phyloP scores from a whole-genome alignment of 2,797 vertebrate genomes.

The Anabas testudineus region DNA sequence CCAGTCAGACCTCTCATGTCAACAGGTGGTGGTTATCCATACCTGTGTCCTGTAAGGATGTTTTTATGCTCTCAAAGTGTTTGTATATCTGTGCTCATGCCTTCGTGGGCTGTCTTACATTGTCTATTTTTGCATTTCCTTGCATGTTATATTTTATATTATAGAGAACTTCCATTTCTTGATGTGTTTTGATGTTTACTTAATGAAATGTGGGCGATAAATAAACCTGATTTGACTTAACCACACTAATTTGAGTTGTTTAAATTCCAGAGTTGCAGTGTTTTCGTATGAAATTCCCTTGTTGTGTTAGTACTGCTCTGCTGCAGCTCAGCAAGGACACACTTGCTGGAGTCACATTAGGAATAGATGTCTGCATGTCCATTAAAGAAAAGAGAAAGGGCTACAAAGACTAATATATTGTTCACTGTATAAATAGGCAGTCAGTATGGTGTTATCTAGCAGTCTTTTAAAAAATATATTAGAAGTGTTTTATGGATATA shows the following conservation, averaged over 20 bases:
- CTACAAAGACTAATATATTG: too few species aligned
- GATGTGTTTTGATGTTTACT: not conserved
- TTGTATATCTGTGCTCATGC: not conserved
- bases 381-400: too few species aligned
- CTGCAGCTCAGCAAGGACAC: constrained; percentile 11
- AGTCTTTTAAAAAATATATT: too few species aligned
- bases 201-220: not conserved
- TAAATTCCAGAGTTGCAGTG: not conserved
- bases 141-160: not conserved
- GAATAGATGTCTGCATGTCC: not conserved
- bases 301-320: not conserved
- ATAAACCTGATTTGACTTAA: not conserved
- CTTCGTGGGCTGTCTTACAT: not conserved
- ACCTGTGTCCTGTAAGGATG: not conserved
- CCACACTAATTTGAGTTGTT: not conserved
- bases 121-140: not conserved
- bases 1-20: not conserved
- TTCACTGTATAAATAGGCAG: too few species aligned
- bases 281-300: not conserved
- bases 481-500: too few species aligned
- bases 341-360: not conserved
- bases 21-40: not conserved
- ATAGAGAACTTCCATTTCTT: not conserved
- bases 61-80: not conserved
- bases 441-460: too few species aligned